A percentile compares a stretch with the other conserved stretches of the same genome.
Evolutionary conservation across 2,797 vertebrate genomes (phyloP).

Genomic region (Clarias platycephalus): DNA sequence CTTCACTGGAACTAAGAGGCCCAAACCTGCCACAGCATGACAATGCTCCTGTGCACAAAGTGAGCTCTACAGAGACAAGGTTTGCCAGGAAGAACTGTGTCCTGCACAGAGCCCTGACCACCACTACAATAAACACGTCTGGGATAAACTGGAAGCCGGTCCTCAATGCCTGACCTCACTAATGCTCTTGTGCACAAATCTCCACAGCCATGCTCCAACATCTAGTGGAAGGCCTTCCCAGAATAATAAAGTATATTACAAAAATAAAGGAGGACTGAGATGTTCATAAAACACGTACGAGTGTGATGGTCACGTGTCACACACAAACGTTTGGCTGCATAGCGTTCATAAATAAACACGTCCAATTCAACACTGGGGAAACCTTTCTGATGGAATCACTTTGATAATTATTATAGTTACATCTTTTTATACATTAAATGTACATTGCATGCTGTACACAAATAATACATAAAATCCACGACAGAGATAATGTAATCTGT

Average conservation of each 20-base stretch:
- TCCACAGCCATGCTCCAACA: background rate
- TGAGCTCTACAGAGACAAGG: background rate
- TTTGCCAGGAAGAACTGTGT: background rate
- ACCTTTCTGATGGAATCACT: background rate
- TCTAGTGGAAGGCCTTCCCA: background rate
- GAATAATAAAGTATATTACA: background rate
- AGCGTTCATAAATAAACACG: too few species aligned
- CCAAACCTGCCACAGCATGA: background rate
- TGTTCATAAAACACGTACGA: background rate
- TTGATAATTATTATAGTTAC: background rate
- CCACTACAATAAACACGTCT: background rate
- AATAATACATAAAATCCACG: background rate
- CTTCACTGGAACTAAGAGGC: background rate
- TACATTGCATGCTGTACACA: background rate
- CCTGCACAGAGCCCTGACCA: slow-evolving; percentile 1
- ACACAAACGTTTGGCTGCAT: background rate
- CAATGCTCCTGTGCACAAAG: background rate
- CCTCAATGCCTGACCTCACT: background rate
- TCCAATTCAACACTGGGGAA: background rate
- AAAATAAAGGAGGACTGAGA: background rate
- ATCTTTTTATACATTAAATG: background rate
- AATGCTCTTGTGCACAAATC: background rate
- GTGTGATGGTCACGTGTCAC: background rate
- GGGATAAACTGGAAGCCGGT: background rate
- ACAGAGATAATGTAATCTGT: background rate